Conservation (phyloP, 1,140 invertebrate species). For the Neodiprion lecontei region DNA sequence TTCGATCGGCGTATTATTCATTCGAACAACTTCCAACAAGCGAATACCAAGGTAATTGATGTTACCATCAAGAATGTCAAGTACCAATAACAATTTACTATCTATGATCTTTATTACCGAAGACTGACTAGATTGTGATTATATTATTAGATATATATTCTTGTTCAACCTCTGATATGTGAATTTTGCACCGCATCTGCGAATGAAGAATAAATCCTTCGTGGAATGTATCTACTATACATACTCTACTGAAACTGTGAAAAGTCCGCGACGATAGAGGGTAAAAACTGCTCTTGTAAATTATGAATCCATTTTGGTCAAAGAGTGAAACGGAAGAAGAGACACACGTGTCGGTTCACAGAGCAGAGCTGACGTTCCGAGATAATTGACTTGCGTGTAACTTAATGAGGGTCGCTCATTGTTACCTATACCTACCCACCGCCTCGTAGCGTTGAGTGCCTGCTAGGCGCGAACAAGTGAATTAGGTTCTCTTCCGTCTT, state of each 20-base stretch:
- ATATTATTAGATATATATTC: background rate
- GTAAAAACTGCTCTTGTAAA: too few species aligned
- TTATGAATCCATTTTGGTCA: too few species aligned
- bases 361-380: background rate
- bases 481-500: background rate
- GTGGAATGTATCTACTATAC: too few species aligned
- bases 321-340: background rate
- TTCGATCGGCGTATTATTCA: constrained; percentile 34
- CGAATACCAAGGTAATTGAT: background rate
- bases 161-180: too few species aligned
- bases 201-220: too few species aligned
- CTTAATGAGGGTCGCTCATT: background rate
- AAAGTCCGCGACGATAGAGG: too few species aligned
- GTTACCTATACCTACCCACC: background rate
- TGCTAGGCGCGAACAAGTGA: background rate
- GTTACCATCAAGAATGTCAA: constrained; percentile 5
- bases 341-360: background rate
- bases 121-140: background rate
- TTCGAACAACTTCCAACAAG: background rate
- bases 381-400: background rate
- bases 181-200: too few species aligned
- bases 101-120: background rate
- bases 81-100: background rate
- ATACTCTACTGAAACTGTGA: too few species aligned
- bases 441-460: background rate